phyloP scores from a whole-genome alignment of 2,888 invertebrate genomes.

The Agonum fuliginosum region DNA sequence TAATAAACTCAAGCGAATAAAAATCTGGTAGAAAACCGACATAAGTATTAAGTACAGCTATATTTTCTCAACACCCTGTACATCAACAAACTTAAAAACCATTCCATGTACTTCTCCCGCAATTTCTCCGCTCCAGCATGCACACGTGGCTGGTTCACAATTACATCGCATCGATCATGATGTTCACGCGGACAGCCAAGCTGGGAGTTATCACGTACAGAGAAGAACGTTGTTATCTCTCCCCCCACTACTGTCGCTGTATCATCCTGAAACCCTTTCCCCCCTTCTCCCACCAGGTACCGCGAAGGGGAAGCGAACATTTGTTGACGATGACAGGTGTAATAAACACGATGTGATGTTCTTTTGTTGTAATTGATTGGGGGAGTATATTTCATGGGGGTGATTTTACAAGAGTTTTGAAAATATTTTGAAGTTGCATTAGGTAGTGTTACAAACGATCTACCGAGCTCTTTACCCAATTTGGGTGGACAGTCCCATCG shows the following conservation, averaged over 20 bases:
- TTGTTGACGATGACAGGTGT: constrained; percentile 50
- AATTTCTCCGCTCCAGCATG: not conserved
- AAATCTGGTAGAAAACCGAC: no score
- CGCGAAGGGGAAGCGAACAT: constrained; percentile 10
- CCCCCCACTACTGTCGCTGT: constrained; percentile 2
- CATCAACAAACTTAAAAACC: not conserved
- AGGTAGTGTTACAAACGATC: no score
- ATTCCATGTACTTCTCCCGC: constrained; percentile 16
- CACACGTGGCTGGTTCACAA: constrained; percentile 41
- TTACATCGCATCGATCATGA: constrained; percentile 49
- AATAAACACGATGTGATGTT: constrained; percentile 49
- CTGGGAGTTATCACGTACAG: constrained; percentile 45
- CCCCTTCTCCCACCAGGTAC: not conserved
- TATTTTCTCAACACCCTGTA: not conserved
- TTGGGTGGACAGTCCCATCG: no score
- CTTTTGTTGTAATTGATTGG: constrained; percentile 46
- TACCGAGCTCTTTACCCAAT: no score
- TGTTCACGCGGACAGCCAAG: constrained; percentile 21
- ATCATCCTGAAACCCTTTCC: not conserved
- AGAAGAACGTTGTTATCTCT: constrained; percentile 47
- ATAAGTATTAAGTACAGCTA: no score
- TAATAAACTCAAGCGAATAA: no score
- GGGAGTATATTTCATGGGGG: not conserved
- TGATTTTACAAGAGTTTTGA: not conserved
- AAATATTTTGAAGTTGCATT: no score